Base-by-base conservation (phyloP, 2,888 invertebrate genomes). In the Nasonovia ribisnigri region DNA sequence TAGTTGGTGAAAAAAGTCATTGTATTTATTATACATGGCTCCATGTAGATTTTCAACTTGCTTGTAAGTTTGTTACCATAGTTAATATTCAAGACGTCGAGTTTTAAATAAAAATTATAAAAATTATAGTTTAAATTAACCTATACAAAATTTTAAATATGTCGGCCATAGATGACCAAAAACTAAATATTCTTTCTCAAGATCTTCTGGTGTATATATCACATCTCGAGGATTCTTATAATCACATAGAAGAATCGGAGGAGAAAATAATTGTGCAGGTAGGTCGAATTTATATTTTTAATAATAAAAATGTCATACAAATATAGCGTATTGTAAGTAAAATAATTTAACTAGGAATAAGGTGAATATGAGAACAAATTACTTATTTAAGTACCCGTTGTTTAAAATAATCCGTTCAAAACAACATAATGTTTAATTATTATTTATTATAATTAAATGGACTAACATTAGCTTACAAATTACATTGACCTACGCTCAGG, bases 201-300 rank as follows among this genome's bases (percentile, higher is more conserved):
- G 91, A 91, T 43, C 54, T 91, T 57, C 24, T 91, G 36, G 42
- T 91, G n/a, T 91, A 86, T 29, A 42, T 91, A n/a, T 60, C 54
- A 54, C 57, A 91, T 86, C 13, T 86, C 4, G 54, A 91, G n/a
- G 84, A 86, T 46, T 42, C 57, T 54, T 77, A 51, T 43, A 57
- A 42, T 16, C 48, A n/a, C 43, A 91, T 91, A 2, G 57, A 86
- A 8, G 91, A 86, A 24, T 91, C 91, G 8, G 91, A 91, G 6
- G 88, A 92, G 20, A 92, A 92, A 92, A 42, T 13, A 10, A 92
- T 88, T 54, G 88, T 92, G 36, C 48, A 88, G 24, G 91, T 91
- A 86, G 26, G 26, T 46, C 26, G 3, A 36, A 84, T 84, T 24
- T 43, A n/a, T 77, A 26, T 67, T n/a, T 46, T 10, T 46, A n/a